A percentile compares a stretch with the other conserved stretches of the same genome.
Conservation (phyloP, 2,113 vertebrate genomes). For the Calonectris borealis region DNA sequence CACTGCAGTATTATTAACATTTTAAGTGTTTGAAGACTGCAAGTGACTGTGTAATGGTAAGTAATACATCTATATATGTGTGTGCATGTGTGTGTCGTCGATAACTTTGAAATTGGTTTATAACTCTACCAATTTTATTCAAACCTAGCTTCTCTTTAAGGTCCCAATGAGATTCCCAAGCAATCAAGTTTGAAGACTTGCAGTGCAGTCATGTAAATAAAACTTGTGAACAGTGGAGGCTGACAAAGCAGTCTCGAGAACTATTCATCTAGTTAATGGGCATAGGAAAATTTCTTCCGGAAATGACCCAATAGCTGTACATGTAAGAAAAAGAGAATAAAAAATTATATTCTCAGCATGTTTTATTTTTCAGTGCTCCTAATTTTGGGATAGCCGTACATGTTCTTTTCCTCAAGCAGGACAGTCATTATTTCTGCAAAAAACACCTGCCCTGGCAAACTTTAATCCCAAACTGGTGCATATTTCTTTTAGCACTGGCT, state of each 20-base stretch:
- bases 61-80: not conserved
- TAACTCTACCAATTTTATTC: not conserved
- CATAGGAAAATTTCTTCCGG: not conserved
- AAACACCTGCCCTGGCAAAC: not conserved
- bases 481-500: not conserved
- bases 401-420: not conserved
- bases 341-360: not conserved
- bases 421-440: not conserved
- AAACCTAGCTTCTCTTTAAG: not conserved
- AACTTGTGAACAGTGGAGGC: not conserved
- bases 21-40: not conserved
- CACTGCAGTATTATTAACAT: not conserved
- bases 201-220: conserved; percentile 6
- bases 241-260: conserved; percentile 5
- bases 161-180: not conserved
- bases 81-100: not conserved
- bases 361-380: not conserved
- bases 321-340: not conserved
- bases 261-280: not conserved
- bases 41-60: not conserved
- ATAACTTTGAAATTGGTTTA: not conserved
- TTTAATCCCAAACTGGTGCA: not conserved
- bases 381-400: not conserved
- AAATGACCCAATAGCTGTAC: not conserved
- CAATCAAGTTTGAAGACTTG: conserved; percentile 11